Base-by-base conservation (phyloP, 2,888 invertebrate species). In the Agrilus mali region DNA sequence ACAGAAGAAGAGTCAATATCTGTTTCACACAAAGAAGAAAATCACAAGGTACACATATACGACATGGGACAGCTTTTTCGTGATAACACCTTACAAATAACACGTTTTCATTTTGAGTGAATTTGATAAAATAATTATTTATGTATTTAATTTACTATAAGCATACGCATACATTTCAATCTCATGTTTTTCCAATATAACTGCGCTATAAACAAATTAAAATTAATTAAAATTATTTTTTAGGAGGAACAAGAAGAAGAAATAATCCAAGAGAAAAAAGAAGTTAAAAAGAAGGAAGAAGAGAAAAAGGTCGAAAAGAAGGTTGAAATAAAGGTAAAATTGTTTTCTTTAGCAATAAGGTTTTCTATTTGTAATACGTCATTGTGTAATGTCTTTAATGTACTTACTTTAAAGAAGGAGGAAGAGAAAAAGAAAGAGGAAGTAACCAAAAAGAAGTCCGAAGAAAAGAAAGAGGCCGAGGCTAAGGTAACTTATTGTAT, bases 231-330 rank as follows among this genome's bases (percentile, higher is more conserved):
- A 40, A 41, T 32, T 31, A 10, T 22, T 15, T 41, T 36, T 16
- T 41, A 43, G 43, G 35, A 43, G 13, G 36, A 36, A 33, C 31
- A 20, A 10, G 22, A 20, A 34, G 33, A 33, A 41, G 27, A 35
- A 64, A 68, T 57, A 38, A 49, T 69, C 50, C 66, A 65, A 45
- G 60, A 71, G 54, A 67, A 65, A 54, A 69, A 64, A 59, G 70
- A 59, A 13, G 70, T 72, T 40, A 72, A 72, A 46, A 70, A 69
- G 34, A 71, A 71, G 52, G 56, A 68, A 13, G 66, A 72, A 61
- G 68, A 57, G 33, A 53, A 57, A 27, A 50, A 40, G 40, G 45
- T 12, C 44, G 56, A 42, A 17, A 43, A 32, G 32, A 32, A 36
- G 17, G 36, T 15, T 7, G 53, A 59, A 14, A 60, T 60, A 56